phyloP scores from a whole-genome alignment of 2,888 invertebrate species.

The Didymodactylos carnosus region DNA sequence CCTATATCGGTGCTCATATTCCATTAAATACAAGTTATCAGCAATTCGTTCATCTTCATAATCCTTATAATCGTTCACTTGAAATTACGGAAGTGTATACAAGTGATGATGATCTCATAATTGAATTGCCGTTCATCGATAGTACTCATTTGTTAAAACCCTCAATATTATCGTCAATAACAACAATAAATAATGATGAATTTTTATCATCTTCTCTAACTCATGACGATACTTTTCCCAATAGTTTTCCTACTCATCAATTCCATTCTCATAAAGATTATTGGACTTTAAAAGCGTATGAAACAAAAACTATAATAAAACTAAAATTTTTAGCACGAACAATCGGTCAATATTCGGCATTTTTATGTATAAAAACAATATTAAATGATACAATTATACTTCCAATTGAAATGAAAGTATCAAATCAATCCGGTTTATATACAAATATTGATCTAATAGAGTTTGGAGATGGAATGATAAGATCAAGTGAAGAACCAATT shows the following conservation, averaged over 20 bases:
- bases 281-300: neutral
- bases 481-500: neutral
- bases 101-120: neutral
- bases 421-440: neutral
- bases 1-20: neutral
- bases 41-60: neutral
- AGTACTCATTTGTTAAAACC: too few relatives aligned
- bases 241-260: too few relatives aligned
- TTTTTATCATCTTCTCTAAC: too few relatives aligned
- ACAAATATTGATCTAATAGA: neutral
- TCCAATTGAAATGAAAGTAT: neutral
- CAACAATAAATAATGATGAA: too few relatives aligned
- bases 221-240: too few relatives aligned
- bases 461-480: neutral
- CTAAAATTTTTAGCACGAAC: neutral
- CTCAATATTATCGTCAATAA: neutral
- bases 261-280: neutral
- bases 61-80: neutral
- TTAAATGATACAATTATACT: neutral
- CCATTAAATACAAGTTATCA: neutral
- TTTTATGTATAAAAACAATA: neutral
- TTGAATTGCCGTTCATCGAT: too few relatives aligned
- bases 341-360: neutral
- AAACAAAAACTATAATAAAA: neutral
- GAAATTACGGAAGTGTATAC: neutral